Base-by-base conservation (phyloP, 2,888 invertebrate species). In the Xestia xanthographa region DNA sequence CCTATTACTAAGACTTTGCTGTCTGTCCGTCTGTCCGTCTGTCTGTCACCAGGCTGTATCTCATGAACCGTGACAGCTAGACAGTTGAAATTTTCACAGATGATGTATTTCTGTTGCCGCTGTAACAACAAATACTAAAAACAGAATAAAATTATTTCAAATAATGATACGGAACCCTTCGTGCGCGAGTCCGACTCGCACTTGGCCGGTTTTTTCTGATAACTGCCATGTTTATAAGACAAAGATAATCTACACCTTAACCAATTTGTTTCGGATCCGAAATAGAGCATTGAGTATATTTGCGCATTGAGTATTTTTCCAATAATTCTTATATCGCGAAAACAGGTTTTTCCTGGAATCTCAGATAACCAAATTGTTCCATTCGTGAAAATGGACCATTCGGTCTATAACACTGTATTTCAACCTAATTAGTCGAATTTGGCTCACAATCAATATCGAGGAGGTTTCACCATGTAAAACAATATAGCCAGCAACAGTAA, bases 401-500 rank as follows among this genome's bases (percentile, higher is more conserved):
- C 29, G 9, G 41, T n/a, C 9, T 29, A 17, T n/a, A n/a, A 22
- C 11, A 26, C 26, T 34, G n/a, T 20, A 17, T 20, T 50, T 12
- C 5, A 5, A 38, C 38, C 22, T 29, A 38, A 62, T 38, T 38
- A 29, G 38, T 58, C 6, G 11, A 75, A 58, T 70, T 75, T 48
- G 56, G 29, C 68, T 56, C 79, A 70, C 34, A 71, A 71, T 48
- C 20, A 34, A 45, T 50, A 66, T 43, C 50, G 26, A 29, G 45
- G 22, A 22, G 62, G 41, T 20, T 26, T 34, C 41, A 45, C 60
- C 43, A 48, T 14, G 22, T 22, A 38, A 26, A 38, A 22, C n/a
- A 48, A 71, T 79, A 34, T 6, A 60, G 9, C 45, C 20, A 77
- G 22, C 41, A 50, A 65, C 20, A 65, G 41, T 53, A 81, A 20